These are phyloP conservation scores for Pygoscelis antarcticus DNA, from an alignment of 2,113 vertebrate genomes.

Conservation along the genomic window DNA sequence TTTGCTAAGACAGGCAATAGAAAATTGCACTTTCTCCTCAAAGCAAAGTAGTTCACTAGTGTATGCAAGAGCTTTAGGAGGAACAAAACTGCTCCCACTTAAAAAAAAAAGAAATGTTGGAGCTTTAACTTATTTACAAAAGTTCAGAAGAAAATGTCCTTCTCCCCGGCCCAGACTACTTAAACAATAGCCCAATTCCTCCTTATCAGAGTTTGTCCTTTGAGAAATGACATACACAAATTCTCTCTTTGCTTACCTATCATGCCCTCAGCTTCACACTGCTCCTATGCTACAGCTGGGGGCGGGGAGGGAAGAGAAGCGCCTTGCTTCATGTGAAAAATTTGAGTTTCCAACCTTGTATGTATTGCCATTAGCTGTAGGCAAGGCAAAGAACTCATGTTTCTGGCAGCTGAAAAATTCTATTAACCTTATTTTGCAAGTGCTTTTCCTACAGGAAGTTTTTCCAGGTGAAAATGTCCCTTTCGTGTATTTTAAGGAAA, in stretches of 20 bases:
- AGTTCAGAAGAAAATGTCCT: background rate
- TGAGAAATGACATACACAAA: background rate
- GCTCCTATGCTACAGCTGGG: background rate
- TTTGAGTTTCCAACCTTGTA: background rate
- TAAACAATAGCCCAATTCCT: background rate
- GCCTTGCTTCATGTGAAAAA: background rate
- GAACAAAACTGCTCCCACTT: background rate
- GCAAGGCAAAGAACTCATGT: background rate
- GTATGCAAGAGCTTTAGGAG: background rate
- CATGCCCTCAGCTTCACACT: background rate
- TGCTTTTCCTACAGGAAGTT: background rate
- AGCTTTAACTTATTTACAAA: background rate
- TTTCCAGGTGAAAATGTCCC: background rate
- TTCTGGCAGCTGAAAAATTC: background rate
- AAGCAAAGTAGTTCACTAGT: background rate
- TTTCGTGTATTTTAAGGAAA: background rate
- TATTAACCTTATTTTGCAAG: background rate
- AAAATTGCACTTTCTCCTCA: background rate
- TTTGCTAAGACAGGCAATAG: background rate
- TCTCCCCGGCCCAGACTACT: background rate
- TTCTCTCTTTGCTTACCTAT: background rate
- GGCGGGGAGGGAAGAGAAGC: background rate
- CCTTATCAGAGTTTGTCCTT: background rate
- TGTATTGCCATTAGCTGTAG: background rate
- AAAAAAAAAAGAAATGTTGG: background rate